A percentile compares a stretch with the other conserved stretches of the same genome.
Conservation (phyloP, 2,888 invertebrate genomes). For the Panopea generosa region DNA sequence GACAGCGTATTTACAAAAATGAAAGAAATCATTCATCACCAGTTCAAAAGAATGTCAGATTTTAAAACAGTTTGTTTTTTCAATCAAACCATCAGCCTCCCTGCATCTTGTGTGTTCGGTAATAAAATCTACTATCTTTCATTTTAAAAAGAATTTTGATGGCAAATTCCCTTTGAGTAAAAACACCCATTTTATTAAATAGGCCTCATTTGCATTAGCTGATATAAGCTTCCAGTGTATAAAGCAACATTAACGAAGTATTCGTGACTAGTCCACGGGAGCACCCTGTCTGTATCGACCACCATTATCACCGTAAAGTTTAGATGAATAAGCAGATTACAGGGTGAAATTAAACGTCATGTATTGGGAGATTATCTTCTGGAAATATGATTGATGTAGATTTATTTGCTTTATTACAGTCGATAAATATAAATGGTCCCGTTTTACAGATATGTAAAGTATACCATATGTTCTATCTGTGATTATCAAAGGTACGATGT, state of each 20-base stretch:
- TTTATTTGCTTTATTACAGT: constrained; percentile 30
- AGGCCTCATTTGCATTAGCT: constrained; percentile 12
- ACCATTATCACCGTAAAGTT: constrained; percentile 6
- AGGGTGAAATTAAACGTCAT: constrained; percentile 41
- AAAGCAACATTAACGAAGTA: too few relatives aligned
- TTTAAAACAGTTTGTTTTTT: too few relatives aligned
- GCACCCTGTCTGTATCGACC: too few relatives aligned
- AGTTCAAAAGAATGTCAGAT: too few relatives aligned
- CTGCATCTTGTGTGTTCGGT: constrained; percentile 41
- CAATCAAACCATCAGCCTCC: too few relatives aligned
- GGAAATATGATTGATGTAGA: constrained; percentile 32
- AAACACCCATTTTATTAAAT: constrained; percentile 2
- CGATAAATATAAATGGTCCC: constrained; percentile 45
- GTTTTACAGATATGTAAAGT: constrained; percentile 23
- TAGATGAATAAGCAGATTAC: not conserved
- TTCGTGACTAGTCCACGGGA: too few relatives aligned
- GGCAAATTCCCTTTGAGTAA: constrained; percentile 41
- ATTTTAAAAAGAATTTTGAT: constrained; percentile 49
- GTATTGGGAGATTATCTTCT: constrained; percentile 40
- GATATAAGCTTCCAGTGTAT: too few relatives aligned
- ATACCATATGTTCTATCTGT: constrained; percentile 26
- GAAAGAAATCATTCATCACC: constrained; percentile 13
- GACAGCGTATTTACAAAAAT: constrained; percentile 11
- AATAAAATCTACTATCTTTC: constrained; percentile 41
- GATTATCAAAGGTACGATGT: constrained; percentile 19